Evolutionary conservation across 2,888 invertebrate genomes (phyloP), one percentile per base, ranked within the genome.

Genomic region (Morpho deidamia): DNA sequence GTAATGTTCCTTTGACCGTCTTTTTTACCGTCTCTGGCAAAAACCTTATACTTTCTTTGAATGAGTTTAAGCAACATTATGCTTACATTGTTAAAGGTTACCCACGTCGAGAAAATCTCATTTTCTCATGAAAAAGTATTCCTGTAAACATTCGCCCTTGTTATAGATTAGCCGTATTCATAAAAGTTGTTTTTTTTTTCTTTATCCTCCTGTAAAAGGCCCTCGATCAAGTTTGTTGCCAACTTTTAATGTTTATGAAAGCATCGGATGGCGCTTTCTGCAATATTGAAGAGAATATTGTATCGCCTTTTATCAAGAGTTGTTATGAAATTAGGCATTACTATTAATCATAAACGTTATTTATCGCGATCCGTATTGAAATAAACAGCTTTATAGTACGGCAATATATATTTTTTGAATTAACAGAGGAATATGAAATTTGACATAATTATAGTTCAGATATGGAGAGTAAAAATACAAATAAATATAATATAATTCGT

Each of bases 231-330:
- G 64, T 70, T 74, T 70, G 60, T 64, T 63, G 58, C 59, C 56
- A 77, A 78, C 72, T 78, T 78, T 80, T 78, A 76, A 76, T 76
- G 75, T 77, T 66, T 69, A 76, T 79, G 71, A 74, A 75, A 76
- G 76, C 73, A 65, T 67, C 64, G 60, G 64, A 65, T 59, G 58
- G 49, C 58, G 56, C 56, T 56, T 56, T 60, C 60, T 58, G 44
- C 46, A 54, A 55, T 61, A 58, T 63, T 55, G 56, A 58, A 54
- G 56, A 23, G 59, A 61, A 66, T 63, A 66, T 63, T 68, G 63
- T 56, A 64, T 65, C 61, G 58, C 54, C 51, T 58, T 65, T 59
- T 60, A 59, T 45, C 51, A 60, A 53, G 47, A 55, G 51, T 51
- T 59, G 48, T 56, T 55, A 39, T 44, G 44, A 55, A 51, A 47